A percentile compares a stretch with the other conserved stretches of the same genome.
Evolutionary conservation across 2,113 vertebrate genomes (phyloP).

Genomic region (Dolichotis patagonum): DNA sequence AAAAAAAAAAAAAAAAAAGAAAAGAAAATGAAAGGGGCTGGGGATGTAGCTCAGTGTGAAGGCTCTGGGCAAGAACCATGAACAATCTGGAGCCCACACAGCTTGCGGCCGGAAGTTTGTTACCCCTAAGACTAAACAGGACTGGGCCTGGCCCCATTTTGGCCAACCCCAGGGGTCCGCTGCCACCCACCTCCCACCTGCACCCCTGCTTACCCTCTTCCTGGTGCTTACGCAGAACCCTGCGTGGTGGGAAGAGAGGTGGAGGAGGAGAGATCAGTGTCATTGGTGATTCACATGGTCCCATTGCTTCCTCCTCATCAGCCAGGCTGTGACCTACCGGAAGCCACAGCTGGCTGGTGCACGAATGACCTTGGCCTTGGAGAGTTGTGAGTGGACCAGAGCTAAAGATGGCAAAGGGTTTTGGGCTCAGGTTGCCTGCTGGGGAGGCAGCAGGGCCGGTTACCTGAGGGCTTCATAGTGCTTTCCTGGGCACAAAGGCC

Average conservation of each 20-base stretch:
- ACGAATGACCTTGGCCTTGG: accelerated
- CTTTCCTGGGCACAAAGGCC: background rate
- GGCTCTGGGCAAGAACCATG: too few species aligned
- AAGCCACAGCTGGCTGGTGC: background rate
- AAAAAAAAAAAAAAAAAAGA: too few species aligned
- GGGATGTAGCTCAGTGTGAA: too few species aligned
- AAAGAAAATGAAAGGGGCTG: too few species aligned
- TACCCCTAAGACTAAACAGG: background rate
- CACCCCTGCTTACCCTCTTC: background rate
- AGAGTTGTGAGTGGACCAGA: background rate
- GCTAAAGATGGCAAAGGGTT: background rate
- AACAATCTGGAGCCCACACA: background rate
- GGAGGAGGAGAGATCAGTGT: background rate
- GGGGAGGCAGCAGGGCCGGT: background rate
- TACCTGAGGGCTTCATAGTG: background rate
- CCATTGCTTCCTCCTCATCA: background rate
- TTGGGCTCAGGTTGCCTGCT: background rate
- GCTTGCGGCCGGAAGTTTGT: background rate
- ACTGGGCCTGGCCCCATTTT: background rate
- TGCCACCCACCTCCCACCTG: background rate
- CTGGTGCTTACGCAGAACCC: accelerated
- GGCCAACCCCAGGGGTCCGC: background rate
- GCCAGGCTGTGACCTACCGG: background rate
- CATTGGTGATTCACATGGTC: background rate
- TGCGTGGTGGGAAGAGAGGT: accelerated